Evolutionary conservation across 2,113 vertebrate genomes (phyloP).

Genomic region (Columbina picui): DNA sequence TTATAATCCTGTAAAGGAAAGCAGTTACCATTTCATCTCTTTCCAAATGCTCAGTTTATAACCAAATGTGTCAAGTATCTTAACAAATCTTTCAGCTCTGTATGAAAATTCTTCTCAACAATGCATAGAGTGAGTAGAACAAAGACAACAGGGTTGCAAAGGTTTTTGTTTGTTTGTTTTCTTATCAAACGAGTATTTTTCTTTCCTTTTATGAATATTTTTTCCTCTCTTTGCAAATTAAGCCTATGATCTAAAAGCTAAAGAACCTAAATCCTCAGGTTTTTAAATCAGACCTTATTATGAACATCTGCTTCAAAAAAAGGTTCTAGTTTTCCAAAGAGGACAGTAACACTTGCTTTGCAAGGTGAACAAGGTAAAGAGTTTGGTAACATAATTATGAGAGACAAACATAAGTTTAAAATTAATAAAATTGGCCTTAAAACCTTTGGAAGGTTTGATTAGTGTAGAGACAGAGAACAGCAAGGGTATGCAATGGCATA

Average conservation of each 20-base stretch:
- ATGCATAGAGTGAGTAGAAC: neutral
- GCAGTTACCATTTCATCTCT: neutral
- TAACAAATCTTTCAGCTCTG: neutral
- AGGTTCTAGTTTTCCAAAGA: neutral
- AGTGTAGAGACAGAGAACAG: neutral
- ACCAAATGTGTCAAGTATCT: neutral
- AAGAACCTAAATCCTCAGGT: neutral
- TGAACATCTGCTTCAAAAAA: neutral
- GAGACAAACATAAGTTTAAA: neutral
- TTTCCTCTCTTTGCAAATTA: neutral
- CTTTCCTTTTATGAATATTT: neutral
- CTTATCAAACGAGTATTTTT: neutral
- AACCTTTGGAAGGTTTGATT: neutral
- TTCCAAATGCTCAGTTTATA: conserved; percentile 3
- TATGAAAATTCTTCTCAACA: neutral
- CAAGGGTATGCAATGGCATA: neutral
- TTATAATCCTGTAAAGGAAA: neutral
- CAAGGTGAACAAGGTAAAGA: neutral
- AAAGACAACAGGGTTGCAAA: neutral
- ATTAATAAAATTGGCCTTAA: neutral
- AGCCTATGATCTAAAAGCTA: neutral
- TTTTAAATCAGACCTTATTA: neutral
- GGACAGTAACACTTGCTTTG: neutral
- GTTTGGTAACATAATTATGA: neutral
- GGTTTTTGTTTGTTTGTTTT: neutral